phyloP scores from a whole-genome alignment of 2,797 vertebrate species.

The Benthosema pterotum region DNA sequence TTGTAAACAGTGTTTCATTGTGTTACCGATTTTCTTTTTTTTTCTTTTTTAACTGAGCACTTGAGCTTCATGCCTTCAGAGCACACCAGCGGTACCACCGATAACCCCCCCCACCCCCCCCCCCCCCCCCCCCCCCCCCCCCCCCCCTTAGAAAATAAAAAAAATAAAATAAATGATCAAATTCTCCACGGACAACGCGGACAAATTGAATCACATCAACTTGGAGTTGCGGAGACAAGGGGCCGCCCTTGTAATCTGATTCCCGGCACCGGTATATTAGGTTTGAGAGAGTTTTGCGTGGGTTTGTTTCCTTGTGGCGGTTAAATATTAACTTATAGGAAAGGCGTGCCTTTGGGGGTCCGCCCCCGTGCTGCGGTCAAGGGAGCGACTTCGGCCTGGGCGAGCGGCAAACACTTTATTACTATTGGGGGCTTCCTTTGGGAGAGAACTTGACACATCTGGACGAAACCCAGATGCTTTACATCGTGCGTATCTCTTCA shows the following conservation, averaged over 20 bases:
- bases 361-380: too few relatives aligned
- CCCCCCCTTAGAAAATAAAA: conserved; percentile 12
- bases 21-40: too few relatives aligned
- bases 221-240: background rate
- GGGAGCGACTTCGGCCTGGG: too few relatives aligned
- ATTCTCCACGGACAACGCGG: background rate
- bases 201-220: background rate
- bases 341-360: conserved; percentile 20
- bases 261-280: background rate
- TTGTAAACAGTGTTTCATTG: too few relatives aligned
- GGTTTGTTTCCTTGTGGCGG: conserved; percentile 4
- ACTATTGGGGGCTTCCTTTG: too few relatives aligned
- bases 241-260: background rate
- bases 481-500: too few relatives aligned
- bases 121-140: background rate
- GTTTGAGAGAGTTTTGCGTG: background rate
- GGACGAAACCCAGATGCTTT: too few relatives aligned
- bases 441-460: too few relatives aligned
- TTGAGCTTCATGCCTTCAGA: too few relatives aligned
- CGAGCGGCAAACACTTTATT: too few relatives aligned
- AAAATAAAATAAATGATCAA: background rate
- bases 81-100: too few relatives aligned
- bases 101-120: background rate
- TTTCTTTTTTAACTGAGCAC: too few relatives aligned
- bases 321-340: conserved; percentile 31